A percentile compares a stretch with the other conserved stretches of the same genome.
phyloP scores from a whole-genome alignment of 1,140 invertebrate species.

The Tetramorium simillimum region DNA sequence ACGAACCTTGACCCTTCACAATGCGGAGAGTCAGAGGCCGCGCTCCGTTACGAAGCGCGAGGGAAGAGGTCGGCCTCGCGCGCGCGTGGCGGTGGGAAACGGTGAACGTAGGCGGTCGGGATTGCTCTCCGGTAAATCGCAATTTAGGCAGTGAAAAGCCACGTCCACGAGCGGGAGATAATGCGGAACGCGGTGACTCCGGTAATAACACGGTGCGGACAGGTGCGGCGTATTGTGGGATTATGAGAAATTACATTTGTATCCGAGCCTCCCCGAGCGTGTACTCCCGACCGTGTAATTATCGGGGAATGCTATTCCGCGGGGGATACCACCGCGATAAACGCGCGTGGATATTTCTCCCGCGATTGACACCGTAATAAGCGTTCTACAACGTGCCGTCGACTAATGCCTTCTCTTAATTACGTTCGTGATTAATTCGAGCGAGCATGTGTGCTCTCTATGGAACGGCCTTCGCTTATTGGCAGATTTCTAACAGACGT shows the following conservation, averaged over 20 bases:
- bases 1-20: conserved; percentile 55
- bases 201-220: conserved; percentile 43
- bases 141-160: conserved; percentile 39
- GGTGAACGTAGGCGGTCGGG: not conserved
- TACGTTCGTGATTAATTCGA: conserved; percentile 34
- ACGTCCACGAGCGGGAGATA: not conserved
- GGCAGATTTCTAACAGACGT: not conserved
- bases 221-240: conserved; percentile 33
- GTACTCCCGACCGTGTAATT: not conserved
- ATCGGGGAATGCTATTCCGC: conserved; percentile 14
- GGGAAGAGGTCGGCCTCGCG: conserved; percentile 8
- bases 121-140: conserved; percentile 22
- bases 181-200: conserved; percentile 38
- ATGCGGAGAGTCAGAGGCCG: conserved; percentile 13
- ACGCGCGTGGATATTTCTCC: not conserved
- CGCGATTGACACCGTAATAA: conserved; percentile 9
- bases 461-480: not conserved
- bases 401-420: conserved; percentile 24
- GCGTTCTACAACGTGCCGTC: not conserved
- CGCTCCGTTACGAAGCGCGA: not conserved
- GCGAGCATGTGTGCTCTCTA: not conserved
- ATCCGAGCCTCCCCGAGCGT: too few relatives aligned
- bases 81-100: conserved; percentile 39
- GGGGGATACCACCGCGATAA: conserved; percentile 7
- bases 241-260: conserved; percentile 50